A percentile compares a stretch with the other conserved stretches of the same genome.
Conservation (phyloP, 2,113 vertebrate species). For the Aplodontia rufa region DNA sequence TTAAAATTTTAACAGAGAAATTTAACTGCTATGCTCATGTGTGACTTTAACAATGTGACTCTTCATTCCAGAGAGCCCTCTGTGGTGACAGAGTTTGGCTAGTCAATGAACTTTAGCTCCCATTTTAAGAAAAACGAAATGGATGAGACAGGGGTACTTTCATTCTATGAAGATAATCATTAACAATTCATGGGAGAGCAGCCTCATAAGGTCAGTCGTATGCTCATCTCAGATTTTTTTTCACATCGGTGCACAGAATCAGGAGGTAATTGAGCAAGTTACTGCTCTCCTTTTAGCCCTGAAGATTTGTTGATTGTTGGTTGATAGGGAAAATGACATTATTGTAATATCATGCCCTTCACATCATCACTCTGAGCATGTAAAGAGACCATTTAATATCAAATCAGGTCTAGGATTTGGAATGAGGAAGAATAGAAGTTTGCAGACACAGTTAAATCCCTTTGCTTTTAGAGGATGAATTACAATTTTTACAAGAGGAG, state of each 20-base stretch:
- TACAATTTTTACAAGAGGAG: conserved; percentile 76
- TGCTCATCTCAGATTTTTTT: conserved; percentile 63
- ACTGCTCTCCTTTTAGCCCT: conserved; percentile 36
- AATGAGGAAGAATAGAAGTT: conserved; percentile 57
- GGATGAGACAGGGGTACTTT: not conserved
- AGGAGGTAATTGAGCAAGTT: conserved; percentile 67
- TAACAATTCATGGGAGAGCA: conserved; percentile 62
- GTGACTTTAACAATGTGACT: not conserved
- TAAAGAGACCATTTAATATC: not conserved
- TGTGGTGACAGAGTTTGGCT: conserved; percentile 18
- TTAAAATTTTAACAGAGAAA: not conserved
- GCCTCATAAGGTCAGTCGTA: conserved; percentile 58
- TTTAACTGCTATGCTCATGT: not conserved
- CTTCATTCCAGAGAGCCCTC: not conserved
- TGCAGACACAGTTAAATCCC: conserved; percentile 49
- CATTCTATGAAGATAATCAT: conserved; percentile 29
- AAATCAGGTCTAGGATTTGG: conserved; percentile 24
- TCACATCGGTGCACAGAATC: conserved; percentile 60
- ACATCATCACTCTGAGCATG: not conserved
- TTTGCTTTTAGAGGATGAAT: conserved; percentile 72
- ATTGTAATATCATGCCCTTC: conserved; percentile 4
- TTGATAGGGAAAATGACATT: conserved; percentile 41
- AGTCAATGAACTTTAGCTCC: conserved; percentile 20
- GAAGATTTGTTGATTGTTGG: conserved; percentile 67
- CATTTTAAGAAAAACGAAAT: conserved; percentile 57